Evolutionary conservation across 2,888 invertebrate species (phyloP).

Genomic region (Adelphocoris suturalis): DNA sequence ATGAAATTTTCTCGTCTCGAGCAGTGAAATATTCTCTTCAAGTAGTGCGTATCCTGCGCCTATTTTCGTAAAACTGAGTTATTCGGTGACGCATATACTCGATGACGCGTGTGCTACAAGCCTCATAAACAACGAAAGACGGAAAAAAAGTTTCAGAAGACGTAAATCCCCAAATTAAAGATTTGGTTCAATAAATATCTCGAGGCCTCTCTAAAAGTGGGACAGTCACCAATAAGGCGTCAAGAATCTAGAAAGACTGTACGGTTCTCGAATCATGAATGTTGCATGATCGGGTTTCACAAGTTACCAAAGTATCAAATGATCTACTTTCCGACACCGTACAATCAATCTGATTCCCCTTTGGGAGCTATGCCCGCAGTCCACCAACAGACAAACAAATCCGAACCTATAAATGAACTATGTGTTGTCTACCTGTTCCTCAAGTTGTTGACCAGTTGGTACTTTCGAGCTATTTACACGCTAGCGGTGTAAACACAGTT

Average conservation of each 20-base stretch:
- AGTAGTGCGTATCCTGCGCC: not conserved
- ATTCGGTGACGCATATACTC: not conserved
- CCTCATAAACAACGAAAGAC: not conserved
- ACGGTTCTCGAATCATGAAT: constrained; percentile 48
- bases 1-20: no score
- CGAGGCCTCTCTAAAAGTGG: constrained; percentile 14
- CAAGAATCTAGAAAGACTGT: constrained; percentile 13
- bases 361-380: not conserved
- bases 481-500: no score
- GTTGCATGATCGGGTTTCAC: constrained; percentile 45
- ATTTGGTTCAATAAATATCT: not conserved
- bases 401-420: constrained; percentile 27
- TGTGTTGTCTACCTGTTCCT: not conserved
- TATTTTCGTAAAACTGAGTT: not conserved
- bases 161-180: not conserved
- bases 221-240: not conserved
- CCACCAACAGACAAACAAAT: not conserved
- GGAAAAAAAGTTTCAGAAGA: not conserved
- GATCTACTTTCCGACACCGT: constrained; percentile 46
- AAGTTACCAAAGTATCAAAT: constrained; percentile 50
- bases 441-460: not conserved
- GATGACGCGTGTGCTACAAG: not conserved
- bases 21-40: no score
- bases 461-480: no score
- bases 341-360: constrained; percentile 44